Evolutionary conservation across 1,140 invertebrate species (phyloP).

Genomic region (Dolichoris vasculosae): DNA sequence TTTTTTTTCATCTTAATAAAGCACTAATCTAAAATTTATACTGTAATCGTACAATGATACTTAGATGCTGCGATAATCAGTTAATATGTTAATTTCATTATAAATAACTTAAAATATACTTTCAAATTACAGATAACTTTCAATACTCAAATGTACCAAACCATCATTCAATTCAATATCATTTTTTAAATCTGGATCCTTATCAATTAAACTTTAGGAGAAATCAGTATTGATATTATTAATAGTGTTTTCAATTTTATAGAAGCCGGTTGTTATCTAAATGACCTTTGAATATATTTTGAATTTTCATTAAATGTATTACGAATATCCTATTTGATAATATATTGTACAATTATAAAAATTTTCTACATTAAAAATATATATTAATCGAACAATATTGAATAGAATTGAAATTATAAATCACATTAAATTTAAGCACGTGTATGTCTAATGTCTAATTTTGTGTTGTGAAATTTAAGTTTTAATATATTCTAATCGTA

Average conservation of each 20-base stretch:
- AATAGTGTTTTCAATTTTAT: not conserved
- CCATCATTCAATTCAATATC: not conserved
- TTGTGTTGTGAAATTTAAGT: too few species aligned
- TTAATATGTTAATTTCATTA: too few species aligned
- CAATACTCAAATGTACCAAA: not conserved
- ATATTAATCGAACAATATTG: not conserved
- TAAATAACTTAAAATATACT: too few species aligned
- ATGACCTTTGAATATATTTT: not conserved
- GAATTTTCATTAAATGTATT: not conserved
- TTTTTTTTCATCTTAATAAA: too few species aligned
- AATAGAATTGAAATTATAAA: too few species aligned
- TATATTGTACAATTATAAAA: not conserved
- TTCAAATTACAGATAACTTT: not conserved
- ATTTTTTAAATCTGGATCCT: not conserved
- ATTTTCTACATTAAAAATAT: not conserved
- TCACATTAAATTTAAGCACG: too few species aligned
- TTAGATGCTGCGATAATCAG: not conserved
- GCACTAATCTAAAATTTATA: too few species aligned
- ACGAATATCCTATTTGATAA: not conserved
- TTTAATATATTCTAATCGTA: too few species aligned
- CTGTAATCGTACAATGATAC: too few species aligned
- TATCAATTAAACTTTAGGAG: not conserved
- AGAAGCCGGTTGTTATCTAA: not conserved
- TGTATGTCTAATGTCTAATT: too few species aligned
- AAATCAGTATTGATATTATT: not conserved